phyloP scores from a whole-genome alignment of 2,113 vertebrate species.

The Gopherus flavomarginatus region DNA sequence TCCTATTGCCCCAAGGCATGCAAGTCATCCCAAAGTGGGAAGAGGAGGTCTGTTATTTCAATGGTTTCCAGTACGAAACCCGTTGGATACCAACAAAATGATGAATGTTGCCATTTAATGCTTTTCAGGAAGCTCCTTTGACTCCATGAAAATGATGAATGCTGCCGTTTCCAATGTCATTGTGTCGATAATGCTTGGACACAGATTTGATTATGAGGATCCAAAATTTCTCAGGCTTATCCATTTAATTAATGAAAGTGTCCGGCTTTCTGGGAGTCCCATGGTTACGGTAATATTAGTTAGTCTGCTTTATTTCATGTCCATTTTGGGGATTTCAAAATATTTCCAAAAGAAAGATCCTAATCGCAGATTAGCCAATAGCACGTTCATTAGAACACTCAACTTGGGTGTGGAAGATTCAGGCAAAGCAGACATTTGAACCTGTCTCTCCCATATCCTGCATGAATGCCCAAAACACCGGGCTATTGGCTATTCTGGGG shows the following conservation, averaged over 20 bases:
- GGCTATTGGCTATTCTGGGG: background rate
- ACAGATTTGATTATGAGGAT: background rate
- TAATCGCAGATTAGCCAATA: background rate
- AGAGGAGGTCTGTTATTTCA: background rate
- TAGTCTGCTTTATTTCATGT: background rate
- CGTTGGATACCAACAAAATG: background rate
- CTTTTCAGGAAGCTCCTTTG: background rate
- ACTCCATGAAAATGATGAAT: background rate
- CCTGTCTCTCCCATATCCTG: background rate
- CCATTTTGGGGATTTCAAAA: background rate
- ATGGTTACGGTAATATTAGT: background rate
- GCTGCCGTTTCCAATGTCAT: background rate
- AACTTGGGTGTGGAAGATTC: background rate
- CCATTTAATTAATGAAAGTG: background rate
- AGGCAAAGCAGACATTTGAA: background rate
- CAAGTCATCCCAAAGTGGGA: background rate
- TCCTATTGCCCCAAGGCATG: background rate
- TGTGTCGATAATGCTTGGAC: background rate
- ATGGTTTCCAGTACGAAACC: background rate
- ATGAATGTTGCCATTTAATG: background rate
- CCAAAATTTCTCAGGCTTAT: background rate
- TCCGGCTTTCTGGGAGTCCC: background rate
- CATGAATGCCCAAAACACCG: background rate
- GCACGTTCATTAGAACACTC: background rate
- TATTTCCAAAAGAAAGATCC: background rate